Evolutionary conservation across 2,888 invertebrate genomes (phyloP), one percentile per base, ranked within the genome.

Genomic region (Nipponacmea schrenckii): DNA sequence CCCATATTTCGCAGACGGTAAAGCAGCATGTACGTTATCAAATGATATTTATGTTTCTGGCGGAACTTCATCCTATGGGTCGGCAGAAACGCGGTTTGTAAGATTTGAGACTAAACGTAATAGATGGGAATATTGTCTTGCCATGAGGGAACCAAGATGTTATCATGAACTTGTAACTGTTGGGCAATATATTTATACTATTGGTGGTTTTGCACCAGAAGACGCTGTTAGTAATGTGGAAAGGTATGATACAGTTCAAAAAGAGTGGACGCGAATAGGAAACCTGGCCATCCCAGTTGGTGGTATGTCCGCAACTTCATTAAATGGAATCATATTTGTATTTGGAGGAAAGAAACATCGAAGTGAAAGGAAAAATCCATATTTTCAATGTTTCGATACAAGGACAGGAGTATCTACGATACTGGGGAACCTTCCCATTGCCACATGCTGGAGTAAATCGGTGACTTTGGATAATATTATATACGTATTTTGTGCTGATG

Each of bases 1-100:
- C 64, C 79, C 77, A 15, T 76, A 79, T 67, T 75, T 74, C 65
- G 75, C 77, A n/a, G 75, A 77, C 67, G 75, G 74, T 26, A 77
- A 79, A 64, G 79, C 77, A 64, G 77, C 77, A 10, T 79, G 79
- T 71, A 74, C 74, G 44, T 73, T 73, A 26, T 50, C 66, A 3
- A 74, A 74, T 14, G 76, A 79, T 50, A 71, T 79, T 27, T 79
- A 73, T 70, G 76, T 79, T n/a, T 79, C 74, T 64, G 79, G 79
- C 12, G 79, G 79, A 15, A 73, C 74, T 3, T 67, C 67, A 26
- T 20, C 20, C 14, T 56, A 15, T 24, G 67, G 68, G 12, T 62
- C 71, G 63, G 71, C 73, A 39, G 74, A 74, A 62, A 74, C 68
- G 20, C 71, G 74, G 27, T 71, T 77, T 56, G 77, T 77, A 0